Base-by-base conservation (phyloP, 2,888 invertebrate genomes). In the Dolichomitus sp. region DNA sequence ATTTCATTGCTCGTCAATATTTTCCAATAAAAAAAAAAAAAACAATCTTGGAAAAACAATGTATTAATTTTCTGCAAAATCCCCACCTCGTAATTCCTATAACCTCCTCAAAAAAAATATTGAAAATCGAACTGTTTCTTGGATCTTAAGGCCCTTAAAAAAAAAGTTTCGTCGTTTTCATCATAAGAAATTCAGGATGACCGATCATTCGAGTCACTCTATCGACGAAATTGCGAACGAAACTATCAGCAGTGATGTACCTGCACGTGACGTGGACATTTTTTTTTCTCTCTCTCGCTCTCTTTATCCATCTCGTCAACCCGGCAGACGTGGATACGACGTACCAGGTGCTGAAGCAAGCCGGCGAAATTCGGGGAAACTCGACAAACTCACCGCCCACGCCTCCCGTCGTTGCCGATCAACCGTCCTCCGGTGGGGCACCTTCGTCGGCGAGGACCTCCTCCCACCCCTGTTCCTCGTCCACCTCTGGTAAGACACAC, bases 321-420 rank as follows among this genome's bases (percentile, higher is more conserved):
- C 87, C 89, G 90, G 87, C 91, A 93, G 97, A 98, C 95, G 96
- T 98, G 95, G 98, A 98, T 96, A 97, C 97, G 95, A 98, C 97
- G 94, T 98, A 98, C 95, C 98, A 98, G 95, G 98, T 98, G 94
- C 96, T 98, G 95, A 98, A 98, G 95, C 97, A 98, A 94, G 98
- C 98, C 93, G 98, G 97, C 94, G 98, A 98, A 95, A 97, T 98
- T 87, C 93, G 93, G 88, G 93, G 93, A 88, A 93, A 92, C 85
- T 92, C 93, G 90, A 91, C 93, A 89, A 93, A 92, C 86, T 93
- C 93, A 91, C 93, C 93, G 89, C 92, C 93, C 88, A 93, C 93
- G 90, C 93, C 93, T 88, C 93, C 93, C 87, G 93, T 92, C 88
- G 91, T 90, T 86, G 37, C 70, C 75, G 92, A 92, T 90, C 93